Percentiles rank a stretch among this genome's conserved stretches.
Evolutionary conservation across 2,797 vertebrate species (phyloP).

Genomic region (Gymnodraco acuticeps): DNA sequence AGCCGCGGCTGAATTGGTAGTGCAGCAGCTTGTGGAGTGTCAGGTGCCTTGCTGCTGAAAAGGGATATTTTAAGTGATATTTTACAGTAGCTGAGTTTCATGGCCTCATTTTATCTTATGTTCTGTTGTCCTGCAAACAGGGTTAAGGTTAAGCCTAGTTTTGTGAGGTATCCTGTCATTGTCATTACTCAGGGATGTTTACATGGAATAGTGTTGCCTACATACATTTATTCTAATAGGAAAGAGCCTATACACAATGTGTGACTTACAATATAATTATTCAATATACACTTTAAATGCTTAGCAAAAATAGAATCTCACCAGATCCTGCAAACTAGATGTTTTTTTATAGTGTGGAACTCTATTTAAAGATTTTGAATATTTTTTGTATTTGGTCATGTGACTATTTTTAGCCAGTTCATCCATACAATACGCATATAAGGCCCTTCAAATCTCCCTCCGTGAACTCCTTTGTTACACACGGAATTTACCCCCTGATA

Average conservation of each 20-base stretch:
- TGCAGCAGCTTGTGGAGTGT: not conserved
- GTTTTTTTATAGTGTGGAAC: not conserved
- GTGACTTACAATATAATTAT: too few relatives aligned
- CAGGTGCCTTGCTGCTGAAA: not conserved
- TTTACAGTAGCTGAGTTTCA: not conserved
- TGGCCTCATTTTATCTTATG: not conserved
- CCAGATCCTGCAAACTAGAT: not conserved
- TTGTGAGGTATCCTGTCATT: not conserved
- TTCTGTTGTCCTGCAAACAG: not conserved
- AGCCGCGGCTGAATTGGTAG: not conserved
- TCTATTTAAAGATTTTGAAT: not conserved
- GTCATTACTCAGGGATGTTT: not conserved
- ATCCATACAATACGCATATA: not conserved
- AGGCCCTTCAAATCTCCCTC: conserved; percentile 36
- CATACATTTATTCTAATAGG: not conserved
- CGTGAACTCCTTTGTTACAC: conserved; percentile 6
- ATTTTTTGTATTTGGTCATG: not conserved
- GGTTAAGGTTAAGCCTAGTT: not conserved
- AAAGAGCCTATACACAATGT: too few relatives aligned
- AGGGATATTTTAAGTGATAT: not conserved
- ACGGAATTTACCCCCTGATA: not conserved
- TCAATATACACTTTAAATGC: too few relatives aligned
- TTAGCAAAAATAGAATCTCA: too few relatives aligned
- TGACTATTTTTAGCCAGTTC: conserved; percentile 1
- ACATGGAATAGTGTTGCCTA: not conserved